A percentile compares a stretch with the other conserved stretches of the same genome.
Conservation (phyloP, 2,888 invertebrate species). For the Oeneis ivallda region DNA sequence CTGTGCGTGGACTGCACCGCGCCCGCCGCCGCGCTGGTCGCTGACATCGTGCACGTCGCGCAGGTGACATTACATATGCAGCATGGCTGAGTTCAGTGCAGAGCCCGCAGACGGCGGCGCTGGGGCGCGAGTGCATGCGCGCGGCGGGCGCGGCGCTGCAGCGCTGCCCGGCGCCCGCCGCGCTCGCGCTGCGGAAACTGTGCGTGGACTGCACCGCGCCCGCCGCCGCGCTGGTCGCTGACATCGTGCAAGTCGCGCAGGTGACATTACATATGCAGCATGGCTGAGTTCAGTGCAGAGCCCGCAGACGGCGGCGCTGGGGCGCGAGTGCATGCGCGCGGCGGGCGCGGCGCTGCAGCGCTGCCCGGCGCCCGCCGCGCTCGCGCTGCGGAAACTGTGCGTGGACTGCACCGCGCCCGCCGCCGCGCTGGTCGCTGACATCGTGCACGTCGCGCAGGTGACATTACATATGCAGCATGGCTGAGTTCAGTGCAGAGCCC, state of each 20-base stretch:
- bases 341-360: conserved; percentile 79
- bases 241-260: conserved; percentile 86
- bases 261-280: conserved; percentile 91
- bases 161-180: conserved; percentile 89
- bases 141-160: conserved; percentile 73
- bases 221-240: conserved; percentile 88
- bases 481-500: conserved; percentile 57
- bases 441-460: conserved; percentile 86
- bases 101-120: conserved; percentile 49
- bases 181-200: conserved; percentile 92
- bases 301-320: conserved; percentile 51
- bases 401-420: conserved; percentile 90
- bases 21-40: conserved; percentile 88
- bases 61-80: conserved; percentile 91
- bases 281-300: conserved; percentile 82
- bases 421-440: conserved; percentile 87
- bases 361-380: conserved; percentile 88
- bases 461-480: conserved; percentile 95
- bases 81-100: conserved; percentile 84
- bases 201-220: conserved; percentile 89
- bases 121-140: conserved; percentile 64
- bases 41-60: conserved; percentile 86
- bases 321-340: conserved; percentile 66
- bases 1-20: conserved; percentile 90
- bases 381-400: conserved; percentile 94